A percentile compares a stretch with the other conserved stretches of the same genome.
Evolutionary conservation across 2,797 vertebrate species (phyloP).

Genomic region (Notolabrus celidotus): DNA sequence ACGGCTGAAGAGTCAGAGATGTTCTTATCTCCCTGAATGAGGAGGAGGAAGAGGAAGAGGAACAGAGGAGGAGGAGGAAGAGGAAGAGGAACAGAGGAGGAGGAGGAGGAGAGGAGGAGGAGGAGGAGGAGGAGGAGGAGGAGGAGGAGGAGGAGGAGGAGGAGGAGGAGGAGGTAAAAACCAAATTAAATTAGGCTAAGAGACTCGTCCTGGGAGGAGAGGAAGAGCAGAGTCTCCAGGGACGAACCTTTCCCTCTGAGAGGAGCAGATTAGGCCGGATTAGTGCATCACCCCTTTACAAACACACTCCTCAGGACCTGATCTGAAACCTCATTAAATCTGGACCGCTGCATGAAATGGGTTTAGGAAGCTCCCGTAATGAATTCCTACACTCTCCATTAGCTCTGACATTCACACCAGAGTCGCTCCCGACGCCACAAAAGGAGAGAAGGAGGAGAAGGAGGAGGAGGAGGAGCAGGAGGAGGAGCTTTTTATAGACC

Average conservation of each 20-base stretch:
- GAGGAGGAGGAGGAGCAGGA: neutral
- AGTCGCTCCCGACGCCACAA: neutral
- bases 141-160: too few relatives aligned
- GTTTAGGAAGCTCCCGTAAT: slow-evolving; percentile 31
- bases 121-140: too few relatives aligned
- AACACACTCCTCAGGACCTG: slow-evolving; percentile 37
- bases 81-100: neutral
- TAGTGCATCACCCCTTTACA: slow-evolving; percentile 30
- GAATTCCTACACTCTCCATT: slow-evolving; percentile 23
- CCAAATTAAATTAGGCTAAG: slow-evolving; percentile 54
- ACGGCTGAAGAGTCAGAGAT: too few relatives aligned
- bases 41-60: too few relatives aligned
- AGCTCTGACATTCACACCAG: slow-evolving; percentile 44
- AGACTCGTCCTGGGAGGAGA: slow-evolving; percentile 39
- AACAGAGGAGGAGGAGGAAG: too few relatives aligned
- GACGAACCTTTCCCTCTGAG: slow-evolving; percentile 47
- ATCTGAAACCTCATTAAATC: slow-evolving; percentile 61
- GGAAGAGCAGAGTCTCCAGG: slow-evolving; percentile 14
- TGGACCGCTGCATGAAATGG: slow-evolving; percentile 52
- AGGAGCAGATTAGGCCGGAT: slow-evolving; percentile 51
- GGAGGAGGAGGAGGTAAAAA: neutral
- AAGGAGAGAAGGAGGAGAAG: neutral
- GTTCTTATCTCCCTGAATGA: too few relatives aligned
- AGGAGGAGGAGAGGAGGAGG: too few relatives aligned
- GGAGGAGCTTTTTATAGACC: neutral